Conservation (phyloP, 2,113 vertebrate genomes). For the Trematomus loennbergii region DNA sequence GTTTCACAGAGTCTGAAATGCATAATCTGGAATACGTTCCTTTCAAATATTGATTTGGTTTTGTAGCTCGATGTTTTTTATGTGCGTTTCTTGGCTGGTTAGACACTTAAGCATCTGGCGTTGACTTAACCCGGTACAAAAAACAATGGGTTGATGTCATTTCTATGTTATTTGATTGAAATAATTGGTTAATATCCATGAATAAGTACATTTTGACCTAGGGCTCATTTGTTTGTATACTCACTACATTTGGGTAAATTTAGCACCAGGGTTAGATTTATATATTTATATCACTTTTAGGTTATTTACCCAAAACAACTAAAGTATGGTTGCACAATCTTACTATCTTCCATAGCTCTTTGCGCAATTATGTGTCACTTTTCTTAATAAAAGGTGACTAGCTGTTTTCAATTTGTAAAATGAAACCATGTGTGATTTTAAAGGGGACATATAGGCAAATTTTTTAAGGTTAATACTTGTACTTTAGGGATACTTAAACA, state of each 20-base stretch:
- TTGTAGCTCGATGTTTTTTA: constrained; percentile 8
- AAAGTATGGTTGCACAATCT: background rate
- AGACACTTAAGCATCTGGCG: background rate
- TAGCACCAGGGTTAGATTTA: background rate
- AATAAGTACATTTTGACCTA: background rate
- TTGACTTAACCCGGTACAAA: background rate
- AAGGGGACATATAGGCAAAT: too few relatives aligned
- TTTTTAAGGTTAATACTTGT: too few relatives aligned
- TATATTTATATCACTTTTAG: background rate
- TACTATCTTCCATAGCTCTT: background rate
- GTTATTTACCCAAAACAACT: background rate
- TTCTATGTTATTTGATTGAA: constrained; percentile 5
- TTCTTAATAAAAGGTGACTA: too few relatives aligned
- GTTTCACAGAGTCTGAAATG: constrained; percentile 55
- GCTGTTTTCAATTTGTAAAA: too few relatives aligned
- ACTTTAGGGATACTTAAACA: too few relatives aligned
- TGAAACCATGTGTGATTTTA: too few relatives aligned
- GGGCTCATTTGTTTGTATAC: background rate
- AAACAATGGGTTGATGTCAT: background rate
- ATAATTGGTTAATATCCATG: background rate
- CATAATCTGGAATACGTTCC: constrained; percentile 57
- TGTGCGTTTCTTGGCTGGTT: background rate
- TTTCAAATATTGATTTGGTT: constrained; percentile 39
- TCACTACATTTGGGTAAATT: background rate
- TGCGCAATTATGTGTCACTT: background rate